phyloP scores from a whole-genome alignment of 2,888 invertebrate species.

The Merodon equestris region DNA sequence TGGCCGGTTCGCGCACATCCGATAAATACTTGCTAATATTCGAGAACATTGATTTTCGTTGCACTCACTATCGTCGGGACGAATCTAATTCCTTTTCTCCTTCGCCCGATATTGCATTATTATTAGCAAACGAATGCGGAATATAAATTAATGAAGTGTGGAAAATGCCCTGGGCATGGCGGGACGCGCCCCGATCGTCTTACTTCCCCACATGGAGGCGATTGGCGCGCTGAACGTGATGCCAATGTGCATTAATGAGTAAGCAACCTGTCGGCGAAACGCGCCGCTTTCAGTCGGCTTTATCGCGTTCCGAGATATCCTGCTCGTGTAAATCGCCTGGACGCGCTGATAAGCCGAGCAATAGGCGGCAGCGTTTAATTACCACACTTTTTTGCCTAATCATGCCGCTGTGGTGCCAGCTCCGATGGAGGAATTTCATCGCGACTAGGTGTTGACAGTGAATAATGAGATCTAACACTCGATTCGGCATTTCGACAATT shows the following conservation, averaged over 20 bases:
- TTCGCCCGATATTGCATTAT: constrained; percentile 57
- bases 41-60: constrained; percentile 62
- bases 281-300: constrained; percentile 5
- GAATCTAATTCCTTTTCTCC: constrained; percentile 49
- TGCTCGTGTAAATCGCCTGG: constrained; percentile 50
- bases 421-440: too few species aligned
- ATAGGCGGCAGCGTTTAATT: constrained; percentile 63
- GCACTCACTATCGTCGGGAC: constrained; percentile 53
- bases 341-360: constrained; percentile 40
- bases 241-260: constrained; percentile 62
- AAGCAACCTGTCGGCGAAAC: constrained; percentile 42
- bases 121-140: constrained; percentile 68
- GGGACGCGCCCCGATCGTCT: too few species aligned
- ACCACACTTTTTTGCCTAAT: constrained; percentile 45
- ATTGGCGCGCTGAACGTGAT: not conserved
- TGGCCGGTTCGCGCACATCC: constrained; percentile 36
- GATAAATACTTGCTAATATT: constrained; percentile 58
- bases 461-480: not conserved
- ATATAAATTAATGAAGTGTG: constrained; percentile 68
- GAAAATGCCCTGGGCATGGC: constrained; percentile 55
- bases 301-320: constrained; percentile 52
- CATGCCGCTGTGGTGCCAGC: not conserved
- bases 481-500: not conserved
- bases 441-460: constrained; percentile 1
- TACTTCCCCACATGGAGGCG: too few species aligned